Conservation (phyloP, 2,888 invertebrate species). For the Oxycera nigricornis region DNA sequence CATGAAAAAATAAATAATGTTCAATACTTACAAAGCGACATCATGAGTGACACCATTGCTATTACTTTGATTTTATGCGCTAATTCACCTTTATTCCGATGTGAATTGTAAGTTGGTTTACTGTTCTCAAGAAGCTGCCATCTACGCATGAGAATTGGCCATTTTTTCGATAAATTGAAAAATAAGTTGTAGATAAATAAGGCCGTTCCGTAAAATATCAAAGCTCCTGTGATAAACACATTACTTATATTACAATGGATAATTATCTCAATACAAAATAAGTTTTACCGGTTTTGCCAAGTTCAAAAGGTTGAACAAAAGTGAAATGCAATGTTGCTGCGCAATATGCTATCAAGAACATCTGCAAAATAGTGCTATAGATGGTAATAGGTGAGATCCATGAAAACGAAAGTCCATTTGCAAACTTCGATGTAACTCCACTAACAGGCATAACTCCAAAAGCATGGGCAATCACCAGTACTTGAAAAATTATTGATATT, state of each 20-base stretch:
- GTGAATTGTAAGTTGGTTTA: slow-evolving; percentile 55
- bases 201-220: slow-evolving; percentile 57
- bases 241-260: not conserved
- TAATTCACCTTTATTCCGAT: slow-evolving; percentile 55
- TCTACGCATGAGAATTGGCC: slow-evolving; percentile 64
- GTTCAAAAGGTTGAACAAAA: slow-evolving; percentile 52
- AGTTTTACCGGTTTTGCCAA: slow-evolving; percentile 55
- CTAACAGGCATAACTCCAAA: slow-evolving; percentile 66
- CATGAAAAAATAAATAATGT: not conserved
- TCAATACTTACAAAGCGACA: slow-evolving; percentile 61
- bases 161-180: slow-evolving; percentile 63
- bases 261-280: not conserved
- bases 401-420: slow-evolving; percentile 60
- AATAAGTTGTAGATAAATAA: slow-evolving; percentile 55
- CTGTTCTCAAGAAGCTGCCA: slow-evolving; percentile 64
- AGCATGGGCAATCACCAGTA: slow-evolving; percentile 62
- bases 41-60: slow-evolving; percentile 61
- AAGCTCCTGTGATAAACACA: slow-evolving; percentile 55
- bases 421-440: slow-evolving; percentile 62
- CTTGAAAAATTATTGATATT: slow-evolving; percentile 47
- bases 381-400: slow-evolving; percentile 56
- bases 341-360: slow-evolving; percentile 49
- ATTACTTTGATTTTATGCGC: slow-evolving; percentile 62
- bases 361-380: slow-evolving; percentile 52
- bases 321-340: slow-evolving; percentile 52